These are phyloP conservation scores for Sorex fumeus DNA, from an alignment of 2,113 vertebrate genomes.

Conservation along the genomic window DNA sequence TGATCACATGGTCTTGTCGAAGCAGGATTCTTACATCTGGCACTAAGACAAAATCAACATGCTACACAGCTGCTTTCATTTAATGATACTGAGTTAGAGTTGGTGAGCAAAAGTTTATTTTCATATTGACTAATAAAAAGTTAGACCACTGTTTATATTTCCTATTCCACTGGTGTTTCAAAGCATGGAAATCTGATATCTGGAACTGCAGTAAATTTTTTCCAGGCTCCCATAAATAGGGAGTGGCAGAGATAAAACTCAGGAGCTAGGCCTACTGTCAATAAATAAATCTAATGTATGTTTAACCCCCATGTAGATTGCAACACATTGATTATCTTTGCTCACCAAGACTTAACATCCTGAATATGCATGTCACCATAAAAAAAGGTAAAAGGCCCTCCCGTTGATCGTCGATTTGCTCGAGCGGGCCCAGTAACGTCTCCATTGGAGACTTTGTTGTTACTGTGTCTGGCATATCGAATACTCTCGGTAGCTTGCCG, in stretches of 20 bases:
- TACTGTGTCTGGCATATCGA: no score
- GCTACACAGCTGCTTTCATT: not conserved
- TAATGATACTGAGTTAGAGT: not conserved
- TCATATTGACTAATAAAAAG: not conserved
- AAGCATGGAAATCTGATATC: constrained; percentile 9
- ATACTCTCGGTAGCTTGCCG: no score
- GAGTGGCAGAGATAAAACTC: not conserved
- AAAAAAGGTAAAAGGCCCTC: no score
- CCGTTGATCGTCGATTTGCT: no score
- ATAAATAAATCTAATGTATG: not conserved
- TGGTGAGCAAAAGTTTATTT: not conserved
- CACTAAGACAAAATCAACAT: constrained; percentile 17
- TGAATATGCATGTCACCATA: not conserved
- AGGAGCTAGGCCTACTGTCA: not conserved
- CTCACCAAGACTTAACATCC: not conserved
- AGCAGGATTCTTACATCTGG: not conserved
- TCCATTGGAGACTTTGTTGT: no score
- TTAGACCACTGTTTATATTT: not conserved
- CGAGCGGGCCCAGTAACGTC: no score
- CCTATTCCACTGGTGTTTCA: not conserved
- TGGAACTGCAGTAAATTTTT: constrained; percentile 15
- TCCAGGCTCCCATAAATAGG: not conserved
- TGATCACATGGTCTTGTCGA: not conserved
- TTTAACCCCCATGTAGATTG: not conserved
- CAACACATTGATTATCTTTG: constrained; percentile 25